phyloP scores from a whole-genome alignment of 92 coral and sea anemone genomes.

The Desmophyllum pertusum region DNA sequence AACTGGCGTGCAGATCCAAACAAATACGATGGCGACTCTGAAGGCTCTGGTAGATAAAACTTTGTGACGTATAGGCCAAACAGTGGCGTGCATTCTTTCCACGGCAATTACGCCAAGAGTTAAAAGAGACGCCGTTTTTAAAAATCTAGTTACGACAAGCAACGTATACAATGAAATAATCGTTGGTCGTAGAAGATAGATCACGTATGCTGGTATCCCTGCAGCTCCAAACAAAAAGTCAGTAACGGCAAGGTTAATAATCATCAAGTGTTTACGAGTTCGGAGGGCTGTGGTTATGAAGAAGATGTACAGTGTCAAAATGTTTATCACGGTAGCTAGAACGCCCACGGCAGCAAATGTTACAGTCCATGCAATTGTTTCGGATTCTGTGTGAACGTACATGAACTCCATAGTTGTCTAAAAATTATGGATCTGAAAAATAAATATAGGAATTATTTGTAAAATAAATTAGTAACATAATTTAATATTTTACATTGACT shows the following conservation, averaged over 20 bases:
- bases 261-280: slow-evolving; percentile 14
- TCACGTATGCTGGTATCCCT: slow-evolving; percentile 2
- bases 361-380: slow-evolving; percentile 1
- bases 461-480: too few relatives aligned
- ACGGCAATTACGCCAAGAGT: slow-evolving; percentile 2
- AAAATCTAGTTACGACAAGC: neutral
- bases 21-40: neutral
- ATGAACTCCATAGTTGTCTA: neutral
- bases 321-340: neutral
- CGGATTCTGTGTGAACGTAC: neutral
- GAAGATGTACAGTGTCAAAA: neutral
- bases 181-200: neutral
- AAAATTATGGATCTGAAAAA: neutral
- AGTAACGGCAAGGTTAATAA: slow-evolving; percentile 3
- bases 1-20: neutral
- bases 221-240: slow-evolving; percentile 9
- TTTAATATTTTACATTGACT: neutral
- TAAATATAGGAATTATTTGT: neutral
- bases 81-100: slow-evolving; percentile 25
- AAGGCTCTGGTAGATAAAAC: neutral
- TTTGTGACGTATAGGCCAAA: slow-evolving; percentile 5
- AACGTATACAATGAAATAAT: neutral
- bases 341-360: neutral
- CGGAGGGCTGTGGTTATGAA: neutral
- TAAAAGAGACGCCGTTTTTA: neutral